phyloP scores from a whole-genome alignment of 2,888 invertebrate genomes.

The Poecilobothrus nobilitatus region DNA sequence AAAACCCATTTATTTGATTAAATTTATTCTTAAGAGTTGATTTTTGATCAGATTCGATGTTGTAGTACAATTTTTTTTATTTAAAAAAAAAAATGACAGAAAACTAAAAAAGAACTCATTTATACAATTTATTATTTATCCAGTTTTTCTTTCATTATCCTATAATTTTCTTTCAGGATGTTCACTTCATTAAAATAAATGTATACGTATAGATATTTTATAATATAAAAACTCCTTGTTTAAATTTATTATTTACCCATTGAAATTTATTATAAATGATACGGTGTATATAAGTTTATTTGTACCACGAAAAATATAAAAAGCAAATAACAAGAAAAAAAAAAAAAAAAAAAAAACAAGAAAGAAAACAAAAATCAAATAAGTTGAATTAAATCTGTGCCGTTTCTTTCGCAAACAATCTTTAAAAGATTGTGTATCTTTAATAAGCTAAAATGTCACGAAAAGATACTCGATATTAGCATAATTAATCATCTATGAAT shows the following conservation, averaged over 20 bases:
- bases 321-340: no score
- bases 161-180: neutral
- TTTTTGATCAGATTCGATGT: neutral
- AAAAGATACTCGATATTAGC: constrained; percentile 2
- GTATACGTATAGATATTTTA: no score
- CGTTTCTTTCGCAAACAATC: neutral
- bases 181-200: neutral
- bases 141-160: neutral
- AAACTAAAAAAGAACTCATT: neutral
- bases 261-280: no score
- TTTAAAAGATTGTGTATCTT: neutral
- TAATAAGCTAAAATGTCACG: constrained; percentile 6
- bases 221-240: no score
- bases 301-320: no score
- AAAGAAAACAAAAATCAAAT: no score
- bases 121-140: neutral
- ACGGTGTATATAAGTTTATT: no score
- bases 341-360: no score
- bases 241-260: no score
- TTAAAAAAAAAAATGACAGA: neutral
- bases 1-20: neutral
- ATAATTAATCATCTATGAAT: constrained; percentile 1
- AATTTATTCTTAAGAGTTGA: neutral
- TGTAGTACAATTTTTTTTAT: neutral
- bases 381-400: neutral